These are phyloP conservation scores for Ectemnius cavifrons DNA, from an alignment of 2,888 invertebrate genomes.

Conservation along the genomic window DNA sequence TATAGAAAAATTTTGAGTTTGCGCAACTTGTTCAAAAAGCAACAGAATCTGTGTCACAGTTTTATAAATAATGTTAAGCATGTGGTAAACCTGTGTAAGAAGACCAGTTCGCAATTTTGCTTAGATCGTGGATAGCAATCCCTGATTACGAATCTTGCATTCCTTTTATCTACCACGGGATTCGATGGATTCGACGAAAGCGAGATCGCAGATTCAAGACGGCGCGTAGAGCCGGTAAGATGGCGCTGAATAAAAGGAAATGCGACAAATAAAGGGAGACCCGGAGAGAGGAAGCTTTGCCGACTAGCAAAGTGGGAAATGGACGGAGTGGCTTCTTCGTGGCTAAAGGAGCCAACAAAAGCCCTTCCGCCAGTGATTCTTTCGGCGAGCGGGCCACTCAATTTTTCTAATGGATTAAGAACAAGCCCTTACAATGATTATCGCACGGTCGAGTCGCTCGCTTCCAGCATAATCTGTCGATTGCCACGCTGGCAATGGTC, in stretches of 20 bases:
- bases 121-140: slow-evolving; percentile 25
- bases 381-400: slow-evolving; percentile 23
- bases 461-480: no score
- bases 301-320: slow-evolving; percentile 58
- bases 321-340: slow-evolving; percentile 47
- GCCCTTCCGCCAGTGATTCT: slow-evolving; percentile 31
- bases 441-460: not conserved
- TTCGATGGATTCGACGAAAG: slow-evolving; percentile 28
- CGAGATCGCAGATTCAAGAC: slow-evolving; percentile 34
- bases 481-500: no score
- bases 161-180: slow-evolving; percentile 30
- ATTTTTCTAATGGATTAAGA: slow-evolving; percentile 45
- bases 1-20: no score
- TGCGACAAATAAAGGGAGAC: slow-evolving; percentile 20
- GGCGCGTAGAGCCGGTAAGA: slow-evolving; percentile 38
- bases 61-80: no score
- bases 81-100: no score
- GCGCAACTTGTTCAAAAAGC: no score
- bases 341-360: slow-evolving; percentile 48
- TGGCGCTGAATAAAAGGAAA: slow-evolving; percentile 36
- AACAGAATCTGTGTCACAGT: no score
- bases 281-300: slow-evolving; percentile 36
- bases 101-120: no score
- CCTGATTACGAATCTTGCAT: slow-evolving; percentile 24
- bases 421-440: slow-evolving; percentile 31